Evolutionary conservation across 2,888 invertebrate species (phyloP).

Genomic region (Siphlonurus alternatus): DNA sequence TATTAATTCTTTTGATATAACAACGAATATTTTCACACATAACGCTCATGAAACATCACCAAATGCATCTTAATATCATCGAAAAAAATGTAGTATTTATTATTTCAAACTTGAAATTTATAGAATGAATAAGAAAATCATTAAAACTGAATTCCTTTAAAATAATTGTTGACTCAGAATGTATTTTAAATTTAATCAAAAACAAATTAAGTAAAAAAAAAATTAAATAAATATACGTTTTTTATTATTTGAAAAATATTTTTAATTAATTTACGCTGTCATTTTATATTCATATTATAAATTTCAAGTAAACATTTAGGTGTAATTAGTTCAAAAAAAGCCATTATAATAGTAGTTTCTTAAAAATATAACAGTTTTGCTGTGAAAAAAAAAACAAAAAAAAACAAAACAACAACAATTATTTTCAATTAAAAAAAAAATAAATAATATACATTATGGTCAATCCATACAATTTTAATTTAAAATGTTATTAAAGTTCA

Average conservation of each 20-base stretch:
- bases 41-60: neutral
- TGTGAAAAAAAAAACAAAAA: neutral
- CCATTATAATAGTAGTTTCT: neutral
- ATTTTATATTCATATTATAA: neutral
- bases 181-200: no score
- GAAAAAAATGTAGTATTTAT: neutral
- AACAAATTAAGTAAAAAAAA: neutral
- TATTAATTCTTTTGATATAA: neutral
- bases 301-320: neutral
- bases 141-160: no score
- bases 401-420: neutral
- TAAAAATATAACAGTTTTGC: neutral
- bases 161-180: no score
- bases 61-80: neutral
- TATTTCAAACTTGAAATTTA: neutral
- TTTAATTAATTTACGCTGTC: no score
- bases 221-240: neutral
- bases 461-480: neutral
- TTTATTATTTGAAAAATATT: no score
- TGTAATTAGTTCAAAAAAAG: conserved; percentile 3
- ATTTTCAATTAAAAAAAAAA: neutral
- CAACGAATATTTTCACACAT: neutral
- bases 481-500: neutral
- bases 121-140: neutral
- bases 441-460: neutral